Conservation (phyloP, 2,113 vertebrate genomes). For the Istiophorus platypterus region DNA sequence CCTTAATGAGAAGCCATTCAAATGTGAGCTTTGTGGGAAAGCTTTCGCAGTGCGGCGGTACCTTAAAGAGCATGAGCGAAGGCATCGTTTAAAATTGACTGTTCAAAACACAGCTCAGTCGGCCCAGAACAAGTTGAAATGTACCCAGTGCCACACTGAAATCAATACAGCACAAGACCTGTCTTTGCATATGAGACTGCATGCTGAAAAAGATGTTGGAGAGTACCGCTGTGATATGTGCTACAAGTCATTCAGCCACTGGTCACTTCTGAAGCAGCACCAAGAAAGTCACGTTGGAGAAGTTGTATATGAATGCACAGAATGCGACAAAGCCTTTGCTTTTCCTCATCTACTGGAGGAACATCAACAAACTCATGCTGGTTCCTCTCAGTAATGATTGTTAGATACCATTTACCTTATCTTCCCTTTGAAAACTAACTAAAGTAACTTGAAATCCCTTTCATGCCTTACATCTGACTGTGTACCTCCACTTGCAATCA, state of each 20-base stretch:
- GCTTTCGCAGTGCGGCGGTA: conserved; percentile 72
- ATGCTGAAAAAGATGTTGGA: conserved; percentile 66
- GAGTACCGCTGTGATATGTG: conserved; percentile 85
- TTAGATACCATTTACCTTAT: conserved; percentile 5
- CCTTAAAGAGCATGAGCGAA: conserved; percentile 76
- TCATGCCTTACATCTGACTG: conserved; percentile 49
- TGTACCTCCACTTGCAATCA: conserved; percentile 32
- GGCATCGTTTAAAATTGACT: conserved; percentile 57
- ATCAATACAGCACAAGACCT: conserved; percentile 71
- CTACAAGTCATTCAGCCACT: conserved; percentile 81
- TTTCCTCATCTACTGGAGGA: conserved; percentile 84
- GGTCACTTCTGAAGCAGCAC: conserved; percentile 76
- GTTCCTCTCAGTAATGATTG: conserved; percentile 40
- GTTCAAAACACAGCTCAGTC: background rate
- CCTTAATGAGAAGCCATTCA: conserved; percentile 66
- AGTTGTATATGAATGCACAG: conserved; percentile 86
- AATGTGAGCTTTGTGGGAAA: conserved; percentile 81
- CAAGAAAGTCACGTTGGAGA: conserved; percentile 85
- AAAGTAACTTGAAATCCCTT: conserved; percentile 41
- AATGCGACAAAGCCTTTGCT: conserved; percentile 87
- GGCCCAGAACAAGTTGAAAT: conserved; percentile 45
- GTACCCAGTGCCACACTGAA: conserved; percentile 62
- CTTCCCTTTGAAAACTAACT: conserved; percentile 3
- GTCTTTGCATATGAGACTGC: conserved; percentile 74
- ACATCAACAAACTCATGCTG: conserved; percentile 80